These are phyloP conservation scores for Megaustenia siamemsis DNA, from an alignment of 2,888 invertebrate genomes.

Conservation along the genomic window DNA sequence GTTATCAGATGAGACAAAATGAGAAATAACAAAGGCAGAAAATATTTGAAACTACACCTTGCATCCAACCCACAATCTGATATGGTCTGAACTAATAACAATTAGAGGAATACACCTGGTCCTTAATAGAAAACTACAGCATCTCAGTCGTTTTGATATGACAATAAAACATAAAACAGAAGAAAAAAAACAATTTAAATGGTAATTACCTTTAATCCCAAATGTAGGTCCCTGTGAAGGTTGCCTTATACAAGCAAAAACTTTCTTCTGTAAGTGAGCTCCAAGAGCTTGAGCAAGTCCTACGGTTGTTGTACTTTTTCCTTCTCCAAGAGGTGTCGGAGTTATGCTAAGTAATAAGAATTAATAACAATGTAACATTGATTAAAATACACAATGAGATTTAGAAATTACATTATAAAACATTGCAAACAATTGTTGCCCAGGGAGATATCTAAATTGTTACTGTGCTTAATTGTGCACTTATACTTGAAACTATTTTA, in stretches of 20 bases:
- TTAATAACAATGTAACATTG: not conserved
- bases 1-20: too few species aligned
- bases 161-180: not conserved
- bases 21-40: too few species aligned
- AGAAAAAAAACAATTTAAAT: not conserved
- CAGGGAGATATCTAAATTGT: too few species aligned
- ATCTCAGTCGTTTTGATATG: too few species aligned
- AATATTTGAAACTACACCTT: too few species aligned
- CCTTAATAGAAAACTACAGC: too few species aligned
- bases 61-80: too few species aligned
- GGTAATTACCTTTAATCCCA: constrained; percentile 89
- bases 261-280: constrained; percentile 90
- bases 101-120: too few species aligned
- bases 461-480: too few species aligned
- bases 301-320: constrained; percentile 96
- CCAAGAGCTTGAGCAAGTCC: constrained; percentile 95
- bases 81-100: too few species aligned
- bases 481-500: too few species aligned
- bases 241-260: constrained; percentile 96
- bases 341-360: constrained; percentile 85
- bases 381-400: not conserved
- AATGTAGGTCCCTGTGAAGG: constrained; percentile 99
- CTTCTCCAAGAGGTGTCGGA: constrained; percentile 99
- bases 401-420: not conserved
- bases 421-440: too few species aligned